Evolutionary conservation across 2,797 vertebrate species (phyloP), one percentile per base, ranked within the genome.

Genomic region (Oreochromis mossambicus): DNA sequence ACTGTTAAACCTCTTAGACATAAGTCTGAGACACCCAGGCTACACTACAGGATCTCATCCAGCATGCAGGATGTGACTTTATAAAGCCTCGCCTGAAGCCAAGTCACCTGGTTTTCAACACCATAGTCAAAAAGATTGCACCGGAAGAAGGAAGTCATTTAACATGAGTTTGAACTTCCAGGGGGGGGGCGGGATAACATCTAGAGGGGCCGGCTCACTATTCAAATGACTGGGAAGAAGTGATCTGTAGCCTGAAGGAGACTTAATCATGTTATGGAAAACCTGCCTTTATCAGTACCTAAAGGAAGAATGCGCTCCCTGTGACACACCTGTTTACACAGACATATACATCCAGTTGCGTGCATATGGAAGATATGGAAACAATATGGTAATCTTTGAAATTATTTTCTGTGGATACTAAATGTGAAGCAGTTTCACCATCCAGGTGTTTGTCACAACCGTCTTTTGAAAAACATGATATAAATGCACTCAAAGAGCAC

Each of bases 41-140:
- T 38, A 92, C 88, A 92, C 91, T 86, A 91, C 89, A 92, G 90
- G 90, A 93, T 91, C 89, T 89, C 79, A 87, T 91, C 91, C 84
- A 55, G 93, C 89, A 85, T 91, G 91, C 93, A 95, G 94, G 94
- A 96, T 96, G 92, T 95, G 95, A 91, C 92, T 94, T 92, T 93
- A 93, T 92, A 91, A 94, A 95, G 92, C 87, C 86, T 91, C 43
- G 88, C 95, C 95, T 32, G 80, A 92, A 93, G 95, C 93, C 90
- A 85, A 94, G 91, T 95, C 95, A 96, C 95, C 96, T 96, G 95
- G 91, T 94, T 95, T 94, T 94, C 93, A 94, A 91, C 90, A 94
- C 84, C 82, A 15, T 77, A 92, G 89, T 95, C 93, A 93, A 88
- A 89, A 91, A 95, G 91, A 93, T 92, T 95, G 88, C 93, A 92